Conservation (phyloP, 2,113 vertebrate species). For the Nettapus auritus region DNA sequence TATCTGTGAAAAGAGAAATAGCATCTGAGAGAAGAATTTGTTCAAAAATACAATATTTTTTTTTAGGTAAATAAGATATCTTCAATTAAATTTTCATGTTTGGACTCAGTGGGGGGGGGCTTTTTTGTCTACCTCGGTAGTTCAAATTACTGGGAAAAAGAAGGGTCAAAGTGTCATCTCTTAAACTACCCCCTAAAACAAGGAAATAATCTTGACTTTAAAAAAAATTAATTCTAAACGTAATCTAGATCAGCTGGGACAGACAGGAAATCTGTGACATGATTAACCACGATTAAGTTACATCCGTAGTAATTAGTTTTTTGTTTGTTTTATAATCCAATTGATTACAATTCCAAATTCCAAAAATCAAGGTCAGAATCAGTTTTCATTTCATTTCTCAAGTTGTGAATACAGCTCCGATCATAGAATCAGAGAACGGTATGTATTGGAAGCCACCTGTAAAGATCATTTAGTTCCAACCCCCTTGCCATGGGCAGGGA, state of each 20-base stretch:
- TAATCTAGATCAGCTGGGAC: neutral
- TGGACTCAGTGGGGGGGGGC: rapidly evolving
- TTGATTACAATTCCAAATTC: neutral
- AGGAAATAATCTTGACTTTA: neutral
- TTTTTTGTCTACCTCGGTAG: neutral
- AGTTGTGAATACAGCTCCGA: neutral
- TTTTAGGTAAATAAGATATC: neutral
- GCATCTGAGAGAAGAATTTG: neutral
- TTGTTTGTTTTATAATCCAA: neutral
- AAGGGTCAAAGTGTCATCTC: neutral
- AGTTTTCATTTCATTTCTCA: neutral
- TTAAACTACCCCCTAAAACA: neutral
- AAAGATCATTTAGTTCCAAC: no score
- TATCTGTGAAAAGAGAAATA: neutral
- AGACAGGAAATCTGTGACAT: neutral
- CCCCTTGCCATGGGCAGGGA: no score
- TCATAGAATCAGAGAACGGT: neutral
- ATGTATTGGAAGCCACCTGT: no score
- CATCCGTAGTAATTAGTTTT: neutral
- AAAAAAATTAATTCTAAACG: neutral
- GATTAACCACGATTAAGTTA: neutral
- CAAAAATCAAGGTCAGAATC: neutral
- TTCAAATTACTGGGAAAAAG: neutral
- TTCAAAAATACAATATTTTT: neutral
- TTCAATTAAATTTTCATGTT: neutral